A percentile compares a stretch with the other conserved stretches of the same genome.
phyloP scores from a whole-genome alignment of 2,797 vertebrate species.

The Gymnoscopelus microlampas region DNA sequence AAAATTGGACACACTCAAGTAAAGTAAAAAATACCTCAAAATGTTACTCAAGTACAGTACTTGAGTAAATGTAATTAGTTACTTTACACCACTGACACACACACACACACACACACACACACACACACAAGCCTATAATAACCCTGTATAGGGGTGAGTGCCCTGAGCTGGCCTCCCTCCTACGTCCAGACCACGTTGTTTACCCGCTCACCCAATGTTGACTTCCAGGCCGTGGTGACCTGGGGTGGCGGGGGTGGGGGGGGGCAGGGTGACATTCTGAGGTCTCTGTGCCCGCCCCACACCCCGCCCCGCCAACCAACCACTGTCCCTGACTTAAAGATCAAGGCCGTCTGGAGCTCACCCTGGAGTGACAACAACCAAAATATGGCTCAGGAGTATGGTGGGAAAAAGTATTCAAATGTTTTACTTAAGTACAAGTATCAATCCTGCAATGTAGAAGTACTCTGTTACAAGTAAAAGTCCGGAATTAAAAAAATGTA shows the following conservation, averaged over 20 bases:
- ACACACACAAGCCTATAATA: neutral
- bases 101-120: slow-evolving; percentile 4
- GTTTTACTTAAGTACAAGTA: no score
- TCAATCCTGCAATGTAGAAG: no score
- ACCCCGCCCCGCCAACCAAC: slow-evolving; percentile 4
- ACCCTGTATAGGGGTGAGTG: slow-evolving; percentile 35
- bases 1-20: no score
- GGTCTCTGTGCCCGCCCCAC: slow-evolving; percentile 35
- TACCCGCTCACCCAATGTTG: slow-evolving; percentile 43
- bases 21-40: no score
- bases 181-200: slow-evolving; percentile 62
- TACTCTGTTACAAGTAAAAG: no score
- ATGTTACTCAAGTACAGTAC: no score
- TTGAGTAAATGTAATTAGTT: no score
- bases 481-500: no score
- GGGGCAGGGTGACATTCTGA: slow-evolving; percentile 62
- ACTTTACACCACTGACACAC: no score
- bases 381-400: neutral
- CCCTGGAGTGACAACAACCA: slow-evolving; percentile 29
- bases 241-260: neutral
- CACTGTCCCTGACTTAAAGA: slow-evolving; percentile 60
- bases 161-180: slow-evolving; percentile 34
- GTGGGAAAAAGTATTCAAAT: no score
- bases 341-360: slow-evolving; percentile 63
- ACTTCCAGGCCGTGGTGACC: slow-evolving; percentile 72